A percentile compares a stretch with the other conserved stretches of the same genome.
phyloP scores from a whole-genome alignment of 2,888 invertebrate species.

The Apocheima hispidaria region DNA sequence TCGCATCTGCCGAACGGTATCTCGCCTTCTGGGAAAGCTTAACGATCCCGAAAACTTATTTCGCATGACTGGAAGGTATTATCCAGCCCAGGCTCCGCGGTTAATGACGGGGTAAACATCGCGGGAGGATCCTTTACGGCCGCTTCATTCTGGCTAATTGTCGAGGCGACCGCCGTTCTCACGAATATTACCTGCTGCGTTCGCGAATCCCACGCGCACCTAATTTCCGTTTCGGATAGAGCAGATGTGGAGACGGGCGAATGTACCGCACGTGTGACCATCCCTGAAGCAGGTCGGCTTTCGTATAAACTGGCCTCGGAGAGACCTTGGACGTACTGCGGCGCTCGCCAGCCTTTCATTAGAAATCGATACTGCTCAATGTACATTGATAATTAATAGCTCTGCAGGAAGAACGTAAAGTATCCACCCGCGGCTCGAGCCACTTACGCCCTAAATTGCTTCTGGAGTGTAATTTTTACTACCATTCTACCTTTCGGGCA shows the following conservation, averaged over 20 bases:
- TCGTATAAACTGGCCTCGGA: conserved; percentile 64
- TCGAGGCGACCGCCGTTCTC: conserved; percentile 77
- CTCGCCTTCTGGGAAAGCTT: conserved; percentile 83
- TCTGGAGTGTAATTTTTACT: conserved; percentile 81
- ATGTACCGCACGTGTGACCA: conserved; percentile 58
- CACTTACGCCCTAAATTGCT: conserved; percentile 71
- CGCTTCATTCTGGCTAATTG: conserved; percentile 82
- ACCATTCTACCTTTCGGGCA: conserved; percentile 80
- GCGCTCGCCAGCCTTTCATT: conserved; percentile 68
- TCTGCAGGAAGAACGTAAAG: conserved; percentile 54
- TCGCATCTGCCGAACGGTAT: conserved; percentile 83
- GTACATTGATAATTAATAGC: conserved; percentile 78
- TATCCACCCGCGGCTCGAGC: conserved; percentile 63
- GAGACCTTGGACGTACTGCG: conserved; percentile 71
- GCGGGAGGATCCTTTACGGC: conserved; percentile 73
- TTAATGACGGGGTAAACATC: conserved; percentile 82
- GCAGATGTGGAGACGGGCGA: conserved; percentile 72
- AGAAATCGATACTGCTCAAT: conserved; percentile 75
- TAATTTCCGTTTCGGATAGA: conserved; percentile 69
- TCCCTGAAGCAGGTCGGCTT: conserved; percentile 63
- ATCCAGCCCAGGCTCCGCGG: conserved; percentile 67
- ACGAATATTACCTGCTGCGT: conserved; percentile 80
- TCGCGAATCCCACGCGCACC: conserved; percentile 80
- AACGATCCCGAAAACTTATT: conserved; percentile 78
- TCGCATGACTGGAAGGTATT: conserved; percentile 82